Evolutionary conservation across 23 tunicate genomes (phyloP), one percentile per base, ranked within the genome.

Genomic region (Trididemnum nubilum): DNA sequence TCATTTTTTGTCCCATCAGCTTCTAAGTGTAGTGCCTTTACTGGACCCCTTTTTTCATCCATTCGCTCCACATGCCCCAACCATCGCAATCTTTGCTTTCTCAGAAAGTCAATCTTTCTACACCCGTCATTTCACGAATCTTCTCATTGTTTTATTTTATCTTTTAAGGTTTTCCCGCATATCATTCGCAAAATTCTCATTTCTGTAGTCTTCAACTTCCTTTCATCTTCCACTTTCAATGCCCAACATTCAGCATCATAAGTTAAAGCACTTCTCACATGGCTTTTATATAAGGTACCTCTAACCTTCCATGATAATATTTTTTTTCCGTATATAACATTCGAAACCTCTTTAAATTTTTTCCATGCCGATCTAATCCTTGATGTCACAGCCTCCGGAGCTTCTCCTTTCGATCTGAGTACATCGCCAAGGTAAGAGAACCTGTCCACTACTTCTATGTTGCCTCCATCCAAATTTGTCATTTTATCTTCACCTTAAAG

Each of bases 131-230:
- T 61, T 61, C 67, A n/a, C 29, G 29, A 61, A 24, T n/a, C 26
- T 61, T 61, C 67, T 61, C 67, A 61, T 61, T 61, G 67, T 5
- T 61, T n/a, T 61, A 61, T 61, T 61, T 21, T 61, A n/a, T 61
- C 29, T 26, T 61, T 61, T n/a, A 61, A 24, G 67, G 67, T 61
- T n/a, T 44, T 61, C 26, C 67, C 26, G n/a, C 67, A n/a, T 61
- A 61, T 21, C 67, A 61, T 12, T 12, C 29, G 3, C 67, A 61
- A n/a, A 23, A 61, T 61, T n/a, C 29, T 61, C 67, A 61, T 61
- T 61, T 61, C 67, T 61, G 67, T 61, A 12, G 67, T 61, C n/a
- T 3, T 61, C 67, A 61, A 61, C n/a, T n/a, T n/a, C n/a, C 29
- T 61, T 44, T 44, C 12, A 44, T 61, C 67, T 61, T 61, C 67